Percentiles rank a stretch among this genome's conserved stretches.
These are phyloP conservation scores for Mormyrus lacerda DNA, from an alignment of 2,113 vertebrate species.

Conservation along the genomic window DNA sequence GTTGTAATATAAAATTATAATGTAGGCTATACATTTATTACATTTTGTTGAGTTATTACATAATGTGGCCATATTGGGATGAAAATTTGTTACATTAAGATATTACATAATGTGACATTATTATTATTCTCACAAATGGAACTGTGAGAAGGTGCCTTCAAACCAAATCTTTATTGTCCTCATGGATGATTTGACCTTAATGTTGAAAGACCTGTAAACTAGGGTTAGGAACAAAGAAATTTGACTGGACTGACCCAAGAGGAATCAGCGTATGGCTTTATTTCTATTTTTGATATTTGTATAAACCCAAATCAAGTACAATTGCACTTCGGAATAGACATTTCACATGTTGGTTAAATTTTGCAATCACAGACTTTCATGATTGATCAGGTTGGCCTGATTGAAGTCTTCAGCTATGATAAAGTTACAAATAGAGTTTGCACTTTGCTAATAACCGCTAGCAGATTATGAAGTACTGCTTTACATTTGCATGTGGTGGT, in stretches of 20 bases:
- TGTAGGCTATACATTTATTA: too few species aligned
- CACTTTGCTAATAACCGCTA: background rate
- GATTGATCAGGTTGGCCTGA: background rate
- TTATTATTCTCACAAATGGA: background rate
- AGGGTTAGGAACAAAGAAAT: background rate
- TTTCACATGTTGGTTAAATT: background rate
- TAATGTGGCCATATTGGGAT: background rate
- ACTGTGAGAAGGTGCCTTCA: too few species aligned
- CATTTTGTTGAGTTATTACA: background rate
- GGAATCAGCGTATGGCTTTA: background rate
- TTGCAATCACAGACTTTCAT: background rate
- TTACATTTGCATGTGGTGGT: background rate
- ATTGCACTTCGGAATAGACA: background rate
- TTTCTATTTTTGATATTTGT: background rate
- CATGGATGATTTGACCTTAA: background rate
- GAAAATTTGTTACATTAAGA: background rate
- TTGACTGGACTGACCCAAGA: background rate
- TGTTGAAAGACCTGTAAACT: background rate
- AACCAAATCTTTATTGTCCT: too few species aligned
- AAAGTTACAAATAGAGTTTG: background rate
- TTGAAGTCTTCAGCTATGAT: background rate
- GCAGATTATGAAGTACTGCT: background rate
- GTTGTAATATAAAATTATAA: background rate
- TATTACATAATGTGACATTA: background rate
- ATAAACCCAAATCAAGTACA: background rate